Conservation (phyloP, 2,113 vertebrate species). For the Mustelus asterias region DNA sequence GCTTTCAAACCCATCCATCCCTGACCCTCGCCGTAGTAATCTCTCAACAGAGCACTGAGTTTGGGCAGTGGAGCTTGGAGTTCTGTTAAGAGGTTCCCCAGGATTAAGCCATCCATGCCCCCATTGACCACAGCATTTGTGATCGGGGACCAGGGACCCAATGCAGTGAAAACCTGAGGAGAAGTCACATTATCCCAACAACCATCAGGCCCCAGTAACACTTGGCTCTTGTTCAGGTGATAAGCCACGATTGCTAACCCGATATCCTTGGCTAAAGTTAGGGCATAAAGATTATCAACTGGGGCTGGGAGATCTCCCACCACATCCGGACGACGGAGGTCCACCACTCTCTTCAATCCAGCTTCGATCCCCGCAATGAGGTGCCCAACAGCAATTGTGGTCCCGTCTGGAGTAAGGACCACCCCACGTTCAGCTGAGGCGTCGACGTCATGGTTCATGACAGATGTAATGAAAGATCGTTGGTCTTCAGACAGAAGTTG, state of each 20-base stretch:
- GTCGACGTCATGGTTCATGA: constrained; percentile 45
- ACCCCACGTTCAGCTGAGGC: constrained; percentile 43
- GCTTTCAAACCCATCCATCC: constrained; percentile 51
- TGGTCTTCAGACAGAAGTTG: constrained; percentile 38
- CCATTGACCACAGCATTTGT: constrained; percentile 67
- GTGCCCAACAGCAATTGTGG: constrained; percentile 63
- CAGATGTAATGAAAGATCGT: constrained; percentile 43
- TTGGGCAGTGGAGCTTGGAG: not conserved
- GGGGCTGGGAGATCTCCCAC: not conserved
- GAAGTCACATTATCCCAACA: constrained; percentile 69
- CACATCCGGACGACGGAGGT: not conserved
- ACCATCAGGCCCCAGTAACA: constrained; percentile 54
- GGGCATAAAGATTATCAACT: constrained; percentile 48
- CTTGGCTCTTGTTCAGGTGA: not conserved
- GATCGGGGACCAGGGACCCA: constrained; percentile 44
- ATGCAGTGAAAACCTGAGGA: constrained; percentile 63
- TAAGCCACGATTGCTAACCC: constrained; percentile 50
- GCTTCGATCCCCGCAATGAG: constrained; percentile 65
- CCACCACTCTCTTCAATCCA: constrained; percentile 47
- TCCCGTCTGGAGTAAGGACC: constrained; percentile 71
- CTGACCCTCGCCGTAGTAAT: constrained; percentile 56
- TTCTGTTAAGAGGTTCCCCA: constrained; percentile 56
- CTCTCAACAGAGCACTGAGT: constrained; percentile 57
- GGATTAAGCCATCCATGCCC: constrained; percentile 71
- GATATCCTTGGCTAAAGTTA: constrained; percentile 58